Percentiles rank a stretch among this genome's conserved stretches.
Evolutionary conservation across 2,797 vertebrate species (phyloP).

Genomic region (Lepilemur ruficaudatus): DNA sequence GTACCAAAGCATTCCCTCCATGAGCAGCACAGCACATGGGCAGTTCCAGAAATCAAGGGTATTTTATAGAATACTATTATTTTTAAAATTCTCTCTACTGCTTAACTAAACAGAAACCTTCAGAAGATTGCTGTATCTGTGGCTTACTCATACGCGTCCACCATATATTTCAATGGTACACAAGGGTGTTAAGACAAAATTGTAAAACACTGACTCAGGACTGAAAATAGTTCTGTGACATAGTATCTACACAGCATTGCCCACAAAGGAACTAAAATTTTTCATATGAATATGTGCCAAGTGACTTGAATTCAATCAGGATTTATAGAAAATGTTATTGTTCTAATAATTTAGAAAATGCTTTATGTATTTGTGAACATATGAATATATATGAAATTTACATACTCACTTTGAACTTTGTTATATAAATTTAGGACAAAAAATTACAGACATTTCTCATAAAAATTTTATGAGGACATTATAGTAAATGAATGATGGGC

Average conservation of each 20-base stretch:
- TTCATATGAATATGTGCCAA: background rate
- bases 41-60: background rate
- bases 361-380: background rate
- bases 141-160: background rate
- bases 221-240: background rate
- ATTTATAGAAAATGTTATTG: background rate
- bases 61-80: background rate
- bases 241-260: background rate
- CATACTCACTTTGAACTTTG: background rate
- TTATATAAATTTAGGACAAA: background rate
- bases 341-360: background rate
- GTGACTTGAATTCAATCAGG: background rate
- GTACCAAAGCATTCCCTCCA: background rate
- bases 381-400: background rate
- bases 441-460: background rate
- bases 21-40: background rate
- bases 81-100: background rate
- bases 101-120: background rate
- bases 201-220: background rate
- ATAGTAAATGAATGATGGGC: background rate
- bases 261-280: background rate
- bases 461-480: background rate
- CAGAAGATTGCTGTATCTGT: background rate
- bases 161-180: background rate
- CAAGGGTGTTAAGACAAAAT: background rate